phyloP scores from a whole-genome alignment of 2,888 invertebrate genomes.

The Cephus rjabovi region DNA sequence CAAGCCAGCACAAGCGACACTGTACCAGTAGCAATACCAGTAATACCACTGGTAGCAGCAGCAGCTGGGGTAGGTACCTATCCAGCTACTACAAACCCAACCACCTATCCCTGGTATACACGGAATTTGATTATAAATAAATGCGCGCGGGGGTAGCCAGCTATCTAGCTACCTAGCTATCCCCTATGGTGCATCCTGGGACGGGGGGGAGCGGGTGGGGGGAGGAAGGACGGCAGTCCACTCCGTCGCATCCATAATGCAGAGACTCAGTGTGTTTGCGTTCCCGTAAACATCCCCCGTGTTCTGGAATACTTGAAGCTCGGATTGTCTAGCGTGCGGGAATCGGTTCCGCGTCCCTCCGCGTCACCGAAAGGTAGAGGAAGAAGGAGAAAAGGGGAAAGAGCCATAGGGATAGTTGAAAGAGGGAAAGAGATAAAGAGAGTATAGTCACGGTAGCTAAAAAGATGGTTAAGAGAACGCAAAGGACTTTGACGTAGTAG shows the following conservation, averaged over 20 bases:
- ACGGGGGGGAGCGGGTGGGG: slow-evolving; percentile 13
- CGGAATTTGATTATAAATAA: slow-evolving; percentile 66
- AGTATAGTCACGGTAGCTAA: slow-evolving; percentile 41
- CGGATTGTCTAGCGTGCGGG: slow-evolving; percentile 48
- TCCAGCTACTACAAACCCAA: neutral
- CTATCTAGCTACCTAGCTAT: slow-evolving; percentile 30
- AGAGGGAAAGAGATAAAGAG: neutral
- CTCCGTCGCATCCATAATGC: slow-evolving; percentile 65
- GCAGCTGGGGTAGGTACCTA: neutral
- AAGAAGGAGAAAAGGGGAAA: no score
- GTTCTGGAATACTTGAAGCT: slow-evolving; percentile 52
- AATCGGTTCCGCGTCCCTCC: slow-evolving; percentile 23
- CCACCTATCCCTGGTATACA: slow-evolving; percentile 40
- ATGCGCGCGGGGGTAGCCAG: slow-evolving; percentile 49
- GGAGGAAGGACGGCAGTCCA: slow-evolving; percentile 49
- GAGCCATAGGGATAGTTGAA: neutral
- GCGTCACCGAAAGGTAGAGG: neutral
- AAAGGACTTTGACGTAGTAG: slow-evolving; percentile 28
- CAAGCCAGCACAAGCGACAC: slow-evolving; percentile 46
- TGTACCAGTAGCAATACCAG: neutral
- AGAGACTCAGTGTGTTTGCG: slow-evolving; percentile 57
- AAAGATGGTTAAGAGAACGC: slow-evolving; percentile 9
- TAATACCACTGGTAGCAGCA: neutral
- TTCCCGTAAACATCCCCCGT: slow-evolving; percentile 59
- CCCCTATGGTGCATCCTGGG: slow-evolving; percentile 41